phyloP scores from a whole-genome alignment of 2,888 invertebrate species.

The Diaprepes abbreviatus region DNA sequence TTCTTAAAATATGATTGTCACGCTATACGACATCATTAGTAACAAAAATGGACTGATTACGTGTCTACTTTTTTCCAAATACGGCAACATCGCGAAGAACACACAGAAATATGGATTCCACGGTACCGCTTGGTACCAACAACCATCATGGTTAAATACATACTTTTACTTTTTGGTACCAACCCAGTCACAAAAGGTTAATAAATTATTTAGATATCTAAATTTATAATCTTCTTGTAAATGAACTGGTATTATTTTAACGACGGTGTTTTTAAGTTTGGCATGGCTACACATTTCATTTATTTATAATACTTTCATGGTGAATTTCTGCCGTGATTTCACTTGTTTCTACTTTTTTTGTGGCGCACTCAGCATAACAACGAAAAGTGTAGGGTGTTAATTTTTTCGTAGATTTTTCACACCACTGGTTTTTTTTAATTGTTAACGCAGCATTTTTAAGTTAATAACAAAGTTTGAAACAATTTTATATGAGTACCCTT shows the following conservation, averaged over 20 bases:
- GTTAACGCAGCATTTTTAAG: too few relatives aligned
- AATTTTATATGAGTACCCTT: too few relatives aligned
- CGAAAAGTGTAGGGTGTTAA: too few relatives aligned
- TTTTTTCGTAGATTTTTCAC: too few relatives aligned
- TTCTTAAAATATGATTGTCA: too few relatives aligned
- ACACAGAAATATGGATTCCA: conserved; percentile 39
- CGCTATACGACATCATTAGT: too few relatives aligned
- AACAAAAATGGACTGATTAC: too few relatives aligned
- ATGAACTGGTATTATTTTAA: conserved; percentile 2
- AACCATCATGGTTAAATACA: conserved; percentile 42
- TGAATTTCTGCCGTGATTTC: not conserved
- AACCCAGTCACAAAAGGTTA: conserved; percentile 37
- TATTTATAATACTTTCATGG: not conserved
- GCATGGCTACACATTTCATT: not conserved
- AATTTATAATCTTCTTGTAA: conserved; percentile 1
- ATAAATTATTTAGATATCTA: not conserved
- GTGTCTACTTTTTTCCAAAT: conserved; percentile 5
- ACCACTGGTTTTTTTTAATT: too few relatives aligned
- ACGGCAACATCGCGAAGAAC: conserved; percentile 1
- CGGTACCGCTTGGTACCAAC: conserved; percentile 49
- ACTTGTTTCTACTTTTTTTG: not conserved
- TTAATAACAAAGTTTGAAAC: too few relatives aligned
- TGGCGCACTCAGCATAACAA: not conserved
- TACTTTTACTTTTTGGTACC: conserved; percentile 48
- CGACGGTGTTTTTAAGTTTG: too few relatives aligned